These are phyloP conservation scores for Lasiurus cinereus DNA, from an alignment of 2,113 vertebrate species.

Conservation along the genomic window DNA sequence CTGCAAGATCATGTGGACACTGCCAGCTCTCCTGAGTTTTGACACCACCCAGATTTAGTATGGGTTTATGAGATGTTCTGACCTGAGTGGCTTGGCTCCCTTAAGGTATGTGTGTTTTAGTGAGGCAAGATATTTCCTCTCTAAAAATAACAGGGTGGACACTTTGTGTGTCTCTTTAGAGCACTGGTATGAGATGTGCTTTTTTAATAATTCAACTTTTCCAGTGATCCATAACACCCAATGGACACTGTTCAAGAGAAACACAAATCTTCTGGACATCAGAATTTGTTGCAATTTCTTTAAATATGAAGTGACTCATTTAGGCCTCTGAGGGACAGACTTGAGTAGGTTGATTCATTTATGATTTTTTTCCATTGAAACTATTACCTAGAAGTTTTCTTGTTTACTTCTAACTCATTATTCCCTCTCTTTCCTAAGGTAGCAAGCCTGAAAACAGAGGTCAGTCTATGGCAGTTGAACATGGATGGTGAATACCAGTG, in stretches of 20 bases:
- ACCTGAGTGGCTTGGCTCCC: neutral
- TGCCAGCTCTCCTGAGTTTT: neutral
- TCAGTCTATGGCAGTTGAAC: neutral
- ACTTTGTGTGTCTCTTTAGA: neutral
- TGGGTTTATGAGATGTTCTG: neutral
- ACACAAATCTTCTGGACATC: neutral
- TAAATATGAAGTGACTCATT: constrained; percentile 23
- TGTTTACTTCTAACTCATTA: neutral
- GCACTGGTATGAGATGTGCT: neutral
- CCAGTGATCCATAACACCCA: neutral
- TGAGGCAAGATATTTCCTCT: neutral
- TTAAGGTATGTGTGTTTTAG: neutral
- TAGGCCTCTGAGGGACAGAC: neutral
- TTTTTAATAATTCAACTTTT: constrained; percentile 15
- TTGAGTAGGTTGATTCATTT: neutral
- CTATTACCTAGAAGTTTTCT: neutral
- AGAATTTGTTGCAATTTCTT: neutral
- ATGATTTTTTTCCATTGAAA: neutral
- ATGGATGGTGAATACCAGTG: neutral
- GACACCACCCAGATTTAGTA: neutral
- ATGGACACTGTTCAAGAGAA: neutral
- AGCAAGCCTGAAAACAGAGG: neutral
- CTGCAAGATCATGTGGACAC: rapidly evolving
- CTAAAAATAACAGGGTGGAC: neutral
- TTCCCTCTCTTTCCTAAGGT: neutral